Evolutionary conservation across 2,888 invertebrate species (phyloP).

Genomic region (Ophion ellenae): DNA sequence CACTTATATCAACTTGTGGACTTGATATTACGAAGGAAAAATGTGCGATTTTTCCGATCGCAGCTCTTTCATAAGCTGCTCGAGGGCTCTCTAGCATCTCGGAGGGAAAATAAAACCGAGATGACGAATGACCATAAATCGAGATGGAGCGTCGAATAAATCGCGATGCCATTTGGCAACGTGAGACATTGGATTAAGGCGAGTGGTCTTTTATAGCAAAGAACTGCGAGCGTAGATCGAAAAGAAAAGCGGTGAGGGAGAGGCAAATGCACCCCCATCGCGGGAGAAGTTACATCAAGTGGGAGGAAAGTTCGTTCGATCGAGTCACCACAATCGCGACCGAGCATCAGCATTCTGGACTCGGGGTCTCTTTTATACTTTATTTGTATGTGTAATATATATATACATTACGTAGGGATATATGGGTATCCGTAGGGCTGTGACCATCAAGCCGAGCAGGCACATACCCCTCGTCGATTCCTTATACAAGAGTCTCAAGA

Average conservation of each 20-base stretch:
- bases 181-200: conserved; percentile 27
- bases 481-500: conserved; percentile 60
- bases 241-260: not conserved
- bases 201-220: conserved; percentile 23
- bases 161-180: conserved; percentile 27
- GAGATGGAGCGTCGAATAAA: conserved; percentile 26
- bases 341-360: conserved; percentile 50
- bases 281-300: conserved; percentile 47
- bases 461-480: conserved; percentile 45
- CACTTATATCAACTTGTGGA: not conserved
- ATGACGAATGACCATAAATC: not conserved
- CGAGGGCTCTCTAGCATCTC: not conserved
- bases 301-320: conserved; percentile 54
- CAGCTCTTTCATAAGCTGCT: not conserved
- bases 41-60: not conserved
- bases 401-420: conserved; percentile 8
- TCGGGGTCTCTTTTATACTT: not conserved
- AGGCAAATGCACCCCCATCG: conserved; percentile 42
- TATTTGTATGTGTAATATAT: conserved; percentile 6
- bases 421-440: conserved; percentile 15
- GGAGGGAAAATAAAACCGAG: not conserved
- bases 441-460: conserved; percentile 27
- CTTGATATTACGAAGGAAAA: not conserved
- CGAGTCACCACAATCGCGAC: conserved; percentile 55
- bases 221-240: conserved; percentile 2